Conservation (phyloP, 2,797 vertebrate genomes). For the Anguilla pacifica region DNA sequence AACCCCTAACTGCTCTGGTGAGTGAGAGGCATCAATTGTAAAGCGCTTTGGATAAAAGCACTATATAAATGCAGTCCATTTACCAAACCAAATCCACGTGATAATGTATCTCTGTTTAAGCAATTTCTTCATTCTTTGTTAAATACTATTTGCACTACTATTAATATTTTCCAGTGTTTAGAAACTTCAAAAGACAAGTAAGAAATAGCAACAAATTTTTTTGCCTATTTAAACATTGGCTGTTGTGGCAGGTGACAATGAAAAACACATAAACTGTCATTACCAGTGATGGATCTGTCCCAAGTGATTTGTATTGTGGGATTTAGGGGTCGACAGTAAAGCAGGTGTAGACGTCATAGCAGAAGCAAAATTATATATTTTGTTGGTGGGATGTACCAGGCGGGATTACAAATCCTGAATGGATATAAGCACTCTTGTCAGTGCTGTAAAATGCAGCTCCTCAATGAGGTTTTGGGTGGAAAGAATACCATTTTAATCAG, state of each 20-base stretch:
- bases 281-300: background rate
- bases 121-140: background rate
- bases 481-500: background rate
- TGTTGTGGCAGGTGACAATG: background rate
- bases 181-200: background rate
- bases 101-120: background rate
- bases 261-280: background rate
- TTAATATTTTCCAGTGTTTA: background rate
- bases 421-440: background rate
- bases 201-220: background rate
- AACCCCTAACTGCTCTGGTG: too few species aligned
- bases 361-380: background rate
- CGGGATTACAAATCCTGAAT: background rate
- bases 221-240: background rate
- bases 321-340: background rate
- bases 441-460: background rate
- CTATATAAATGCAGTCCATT: too few species aligned
- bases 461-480: background rate
- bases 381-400: background rate
- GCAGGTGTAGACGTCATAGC: background rate
- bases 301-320: background rate
- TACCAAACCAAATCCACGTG: background rate
- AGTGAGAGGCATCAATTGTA: too few species aligned
- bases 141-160: background rate
- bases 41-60: too few species aligned